Conservation (phyloP, 2,888 invertebrate species). For the Psylliodes chrysocephalus region DNA sequence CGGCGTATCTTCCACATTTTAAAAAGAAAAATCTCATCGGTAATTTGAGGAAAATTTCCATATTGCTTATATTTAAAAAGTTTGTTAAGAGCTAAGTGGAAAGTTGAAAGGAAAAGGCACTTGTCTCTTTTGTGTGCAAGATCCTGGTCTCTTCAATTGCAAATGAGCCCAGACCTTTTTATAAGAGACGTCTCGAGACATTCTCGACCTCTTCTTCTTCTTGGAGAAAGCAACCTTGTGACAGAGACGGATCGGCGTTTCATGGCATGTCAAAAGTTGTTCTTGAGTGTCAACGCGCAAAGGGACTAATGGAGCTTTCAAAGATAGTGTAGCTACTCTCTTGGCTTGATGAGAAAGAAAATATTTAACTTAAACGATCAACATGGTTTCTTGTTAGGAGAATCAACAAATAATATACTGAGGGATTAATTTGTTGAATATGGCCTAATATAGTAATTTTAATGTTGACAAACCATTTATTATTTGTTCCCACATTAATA, state of each 20-base stretch:
- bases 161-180: slow-evolving; percentile 26
- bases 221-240: neutral
- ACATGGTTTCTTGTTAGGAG: too few species aligned
- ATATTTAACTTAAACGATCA: too few species aligned
- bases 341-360: too few species aligned
- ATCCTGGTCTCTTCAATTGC: slow-evolving; percentile 21
- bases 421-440: too few species aligned
- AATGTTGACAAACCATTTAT: too few species aligned
- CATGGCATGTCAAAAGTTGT: too few species aligned
- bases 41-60: slow-evolving; percentile 32
- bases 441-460: too few species aligned
- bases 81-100: slow-evolving; percentile 33
- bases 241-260: neutral
- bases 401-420: too few species aligned
- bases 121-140: slow-evolving; percentile 20
- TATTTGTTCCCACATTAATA: too few species aligned
- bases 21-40: slow-evolving; percentile 34
- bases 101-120: slow-evolving; percentile 30
- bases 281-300: too few species aligned
- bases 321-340: too few species aligned
- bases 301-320: too few species aligned
- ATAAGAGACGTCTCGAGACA: slow-evolving; percentile 3
- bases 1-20: slow-evolving; percentile 16
- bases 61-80: slow-evolving; percentile 38
- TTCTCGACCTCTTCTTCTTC: neutral